Evolutionary conservation across 2,797 vertebrate species (phyloP), one percentile per base, ranked within the genome.

Genomic region (Masticophis lateralis): DNA sequence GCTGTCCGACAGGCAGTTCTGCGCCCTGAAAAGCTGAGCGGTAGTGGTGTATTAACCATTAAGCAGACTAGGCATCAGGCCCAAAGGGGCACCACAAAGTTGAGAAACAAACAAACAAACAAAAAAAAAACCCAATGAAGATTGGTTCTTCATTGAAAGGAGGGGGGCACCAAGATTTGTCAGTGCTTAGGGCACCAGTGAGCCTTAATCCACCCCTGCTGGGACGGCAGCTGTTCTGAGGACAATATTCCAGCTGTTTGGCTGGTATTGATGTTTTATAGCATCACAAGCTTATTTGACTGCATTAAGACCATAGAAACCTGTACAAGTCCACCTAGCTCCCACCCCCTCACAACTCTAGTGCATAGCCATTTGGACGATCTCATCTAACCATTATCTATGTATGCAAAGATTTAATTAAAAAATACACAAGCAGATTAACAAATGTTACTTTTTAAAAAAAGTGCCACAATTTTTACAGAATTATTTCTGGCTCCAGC

Each of bases 391-490:
- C 12, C 56, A 37, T 4, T 22, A 55, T 43, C 90, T 90, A 66
- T 5, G 37, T 86, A 87, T 63, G 86, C 56, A 32, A 53, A 87
- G 32, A 63, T 27, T 87, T 32, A 16, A 90, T 55, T 57, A 43
- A 66, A 87, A 47, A 51, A 27, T 86, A 63, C 51, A 93, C 53
- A 96, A 92, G 95, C 95, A 92, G 10, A 32, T 94, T 96, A 97
- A 97, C 96, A 96, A 96, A 96, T 87, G 96, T 94, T 96, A 97
- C n/a, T 57, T 56, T 60, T 87, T 56, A n/a, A 3, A 12, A 79
- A 55, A 96, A 94, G 91, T 94, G 91, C 95, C 94, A 96, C 95
- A 95, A 95, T 95, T 92, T 95, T 96, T 95, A 95, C 57, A 96
- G 87, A 95, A 95, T 83, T 69, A 92, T 91, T 93, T 93, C 91